Evolutionary conservation across 1,140 invertebrate species (phyloP).

Genomic region (Sitophilus oryzae): DNA sequence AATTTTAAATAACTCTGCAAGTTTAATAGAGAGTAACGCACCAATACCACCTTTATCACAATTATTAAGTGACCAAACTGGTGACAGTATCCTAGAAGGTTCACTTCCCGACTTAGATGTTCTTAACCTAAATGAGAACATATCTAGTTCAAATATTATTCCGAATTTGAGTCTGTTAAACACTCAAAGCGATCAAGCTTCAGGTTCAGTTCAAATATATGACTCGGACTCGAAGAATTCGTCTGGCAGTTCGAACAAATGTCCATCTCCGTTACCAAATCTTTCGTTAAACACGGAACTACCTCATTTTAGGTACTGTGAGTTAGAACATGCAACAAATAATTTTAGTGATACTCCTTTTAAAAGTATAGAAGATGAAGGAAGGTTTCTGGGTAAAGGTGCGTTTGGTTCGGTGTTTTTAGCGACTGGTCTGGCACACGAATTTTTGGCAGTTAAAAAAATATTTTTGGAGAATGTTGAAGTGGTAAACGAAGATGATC

Average conservation of each 20-base stretch:
- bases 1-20: conserved; percentile 13
- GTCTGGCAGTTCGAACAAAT: conserved; percentile 8
- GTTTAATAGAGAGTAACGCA: not conserved
- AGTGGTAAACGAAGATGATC: conserved; percentile 42
- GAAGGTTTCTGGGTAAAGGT: conserved; percentile 56
- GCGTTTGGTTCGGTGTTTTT: conserved; percentile 66
- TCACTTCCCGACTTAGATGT: not conserved
- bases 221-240: not conserved
- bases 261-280: conserved; percentile 36
- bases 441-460: conserved; percentile 58
- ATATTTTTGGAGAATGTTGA: conserved; percentile 45
- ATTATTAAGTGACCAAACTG: not conserved
- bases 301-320: conserved; percentile 42
- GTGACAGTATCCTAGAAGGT: not conserved
- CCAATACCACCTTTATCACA: not conserved
- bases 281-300: conserved; percentile 39
- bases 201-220: not conserved
- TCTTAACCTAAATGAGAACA: not conserved
- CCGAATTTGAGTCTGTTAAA: not conserved
- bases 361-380: conserved; percentile 24
- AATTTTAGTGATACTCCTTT: conserved; percentile 38
- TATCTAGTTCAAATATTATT: not conserved
- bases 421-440: conserved; percentile 45
- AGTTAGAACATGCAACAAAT: conserved; percentile 43
- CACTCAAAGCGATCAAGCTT: not conserved